Conservation (phyloP, 2,113 vertebrate species). For the Hoplias malabaricus region DNA sequence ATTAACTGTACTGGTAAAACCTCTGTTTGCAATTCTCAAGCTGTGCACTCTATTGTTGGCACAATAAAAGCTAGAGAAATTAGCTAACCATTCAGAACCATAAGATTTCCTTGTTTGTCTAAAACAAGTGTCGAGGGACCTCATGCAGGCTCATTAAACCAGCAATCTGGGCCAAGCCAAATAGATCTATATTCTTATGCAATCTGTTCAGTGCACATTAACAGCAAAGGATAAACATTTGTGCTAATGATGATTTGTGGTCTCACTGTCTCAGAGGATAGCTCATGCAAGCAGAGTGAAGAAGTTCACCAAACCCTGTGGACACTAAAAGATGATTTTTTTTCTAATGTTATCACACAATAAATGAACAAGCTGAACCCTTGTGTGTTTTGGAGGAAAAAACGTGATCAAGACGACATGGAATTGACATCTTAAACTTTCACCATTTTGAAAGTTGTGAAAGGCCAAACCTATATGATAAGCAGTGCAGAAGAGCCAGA, state of each 20-base stretch:
- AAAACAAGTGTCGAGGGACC: slow-evolving; percentile 5
- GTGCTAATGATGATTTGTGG: slow-evolving; percentile 52
- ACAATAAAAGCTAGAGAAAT: background rate
- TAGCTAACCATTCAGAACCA: slow-evolving; percentile 12
- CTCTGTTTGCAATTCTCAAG: background rate
- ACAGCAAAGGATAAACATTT: background rate
- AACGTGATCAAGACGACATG: slow-evolving; percentile 25
- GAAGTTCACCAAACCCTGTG: slow-evolving; percentile 59
- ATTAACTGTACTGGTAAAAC: background rate
- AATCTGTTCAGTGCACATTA: slow-evolving; percentile 49
- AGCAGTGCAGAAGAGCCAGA: background rate
- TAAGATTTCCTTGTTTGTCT: slow-evolving; percentile 42
- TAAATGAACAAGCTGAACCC: slow-evolving; percentile 11
- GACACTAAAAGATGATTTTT: slow-evolving; percentile 22
- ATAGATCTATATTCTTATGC: slow-evolving; percentile 50
- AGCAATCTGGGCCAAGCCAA: slow-evolving; percentile 24
- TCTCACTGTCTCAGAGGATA: slow-evolving; percentile 31
- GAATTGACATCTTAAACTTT: slow-evolving; percentile 36
- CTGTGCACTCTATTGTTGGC: slow-evolving; percentile 2
- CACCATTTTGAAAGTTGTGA: slow-evolving; percentile 17
- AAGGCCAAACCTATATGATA: slow-evolving; percentile 17
- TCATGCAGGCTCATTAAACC: background rate
- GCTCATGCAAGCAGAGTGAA: slow-evolving; percentile 34
- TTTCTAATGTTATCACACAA: slow-evolving; percentile 47
- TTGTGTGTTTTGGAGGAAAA: background rate